phyloP scores from a whole-genome alignment of 2,797 vertebrate species.

The Amblyopsis hoosieri region DNA sequence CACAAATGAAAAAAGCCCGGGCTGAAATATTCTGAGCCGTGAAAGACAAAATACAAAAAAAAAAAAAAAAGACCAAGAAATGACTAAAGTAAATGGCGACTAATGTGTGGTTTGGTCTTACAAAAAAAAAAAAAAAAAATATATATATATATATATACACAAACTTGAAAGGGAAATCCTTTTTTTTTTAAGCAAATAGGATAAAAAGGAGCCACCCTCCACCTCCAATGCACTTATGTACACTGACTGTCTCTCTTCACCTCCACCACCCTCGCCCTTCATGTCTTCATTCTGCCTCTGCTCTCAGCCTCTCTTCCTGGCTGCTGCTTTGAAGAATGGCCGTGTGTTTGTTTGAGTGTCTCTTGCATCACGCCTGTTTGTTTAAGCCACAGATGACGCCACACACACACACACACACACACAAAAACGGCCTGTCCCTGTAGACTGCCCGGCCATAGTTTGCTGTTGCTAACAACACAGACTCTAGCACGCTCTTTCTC shows the following conservation, averaged over 20 bases:
- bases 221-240: slow-evolving; percentile 16
- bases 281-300: slow-evolving; percentile 50
- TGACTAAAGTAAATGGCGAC: slow-evolving; percentile 26
- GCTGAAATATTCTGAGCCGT: slow-evolving; percentile 63
- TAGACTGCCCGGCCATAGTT: slow-evolving; percentile 63
- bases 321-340: slow-evolving; percentile 65
- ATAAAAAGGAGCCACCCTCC: no score
- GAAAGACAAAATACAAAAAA: slow-evolving; percentile 58
- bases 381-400: slow-evolving; percentile 78
- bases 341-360: slow-evolving; percentile 74
- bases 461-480: slow-evolving; percentile 72
- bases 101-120: no score
- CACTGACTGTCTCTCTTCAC: slow-evolving; percentile 42
- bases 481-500: slow-evolving; percentile 39
- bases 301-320: slow-evolving; percentile 53
- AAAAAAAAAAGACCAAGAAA: slow-evolving; percentile 36
- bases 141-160: no score
- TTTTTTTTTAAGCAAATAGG: no score
- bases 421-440: slow-evolving; percentile 63
- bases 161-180: no score
- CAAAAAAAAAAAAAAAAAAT: no score
- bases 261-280: slow-evolving; percentile 57
- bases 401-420: slow-evolving; percentile 23
- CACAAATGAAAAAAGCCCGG: slow-evolving; percentile 52
- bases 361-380: slow-evolving; percentile 81